phyloP scores from a whole-genome alignment of 2,888 invertebrate species.

The Notocelia uddmanniana region DNA sequence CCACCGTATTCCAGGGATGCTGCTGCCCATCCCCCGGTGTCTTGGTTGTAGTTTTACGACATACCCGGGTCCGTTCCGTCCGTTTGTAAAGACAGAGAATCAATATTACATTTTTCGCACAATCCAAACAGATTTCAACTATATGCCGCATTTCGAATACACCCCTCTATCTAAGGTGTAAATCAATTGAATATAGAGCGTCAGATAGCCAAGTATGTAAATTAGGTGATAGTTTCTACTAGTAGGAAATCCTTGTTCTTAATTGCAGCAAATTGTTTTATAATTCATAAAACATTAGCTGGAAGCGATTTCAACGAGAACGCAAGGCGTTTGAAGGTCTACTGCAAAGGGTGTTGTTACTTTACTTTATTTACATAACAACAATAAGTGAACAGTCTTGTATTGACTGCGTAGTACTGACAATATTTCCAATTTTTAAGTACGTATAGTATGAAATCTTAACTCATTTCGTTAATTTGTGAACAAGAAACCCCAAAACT shows the following conservation, averaged over 20 bases:
- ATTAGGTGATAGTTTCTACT: slow-evolving; percentile 30
- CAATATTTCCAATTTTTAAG: too few species aligned
- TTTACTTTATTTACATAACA: slow-evolving; percentile 5
- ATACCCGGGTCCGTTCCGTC: too few species aligned
- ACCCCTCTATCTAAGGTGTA: neutral
- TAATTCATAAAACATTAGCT: slow-evolving; percentile 19
- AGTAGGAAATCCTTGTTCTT: slow-evolving; percentile 39
- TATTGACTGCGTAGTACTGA: neutral
- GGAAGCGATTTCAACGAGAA: slow-evolving; percentile 25
- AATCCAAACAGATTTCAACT: too few species aligned
- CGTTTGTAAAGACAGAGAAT: too few species aligned
- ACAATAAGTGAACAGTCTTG: neutral
- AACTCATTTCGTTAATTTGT: too few species aligned
- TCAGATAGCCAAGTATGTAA: slow-evolving; percentile 33
- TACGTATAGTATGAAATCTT: too few species aligned
- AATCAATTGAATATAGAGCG: neutral
- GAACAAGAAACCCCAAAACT: too few species aligned
- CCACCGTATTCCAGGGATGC: too few species aligned
- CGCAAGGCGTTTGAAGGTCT: slow-evolving; percentile 29
- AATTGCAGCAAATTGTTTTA: slow-evolving; percentile 30
- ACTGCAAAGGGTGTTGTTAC: neutral
- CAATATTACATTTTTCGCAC: too few species aligned
- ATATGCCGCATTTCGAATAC: too few species aligned
- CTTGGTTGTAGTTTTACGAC: too few species aligned
- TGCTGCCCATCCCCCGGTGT: too few species aligned